Evolutionary conservation across 2,113 vertebrate genomes (phyloP).

Genomic region (Bombycilla garrulus): DNA sequence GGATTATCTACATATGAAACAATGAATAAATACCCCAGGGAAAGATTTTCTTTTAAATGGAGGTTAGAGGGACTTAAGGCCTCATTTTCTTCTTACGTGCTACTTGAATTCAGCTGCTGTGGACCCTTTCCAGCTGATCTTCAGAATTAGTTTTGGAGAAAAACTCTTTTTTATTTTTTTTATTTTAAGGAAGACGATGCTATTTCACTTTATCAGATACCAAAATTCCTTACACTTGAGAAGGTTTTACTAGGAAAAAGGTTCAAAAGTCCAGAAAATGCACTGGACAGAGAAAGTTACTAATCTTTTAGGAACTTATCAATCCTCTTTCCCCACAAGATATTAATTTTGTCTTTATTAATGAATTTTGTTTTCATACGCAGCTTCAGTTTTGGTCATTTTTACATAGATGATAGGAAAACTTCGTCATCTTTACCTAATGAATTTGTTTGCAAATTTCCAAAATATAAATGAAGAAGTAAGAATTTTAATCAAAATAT

Average conservation of each 20-base stretch:
- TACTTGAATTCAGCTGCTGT: neutral
- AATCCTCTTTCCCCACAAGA: neutral
- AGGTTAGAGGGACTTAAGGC: neutral
- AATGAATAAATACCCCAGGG: neutral
- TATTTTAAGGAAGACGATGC: neutral
- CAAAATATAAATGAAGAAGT: neutral
- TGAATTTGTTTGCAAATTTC: neutral
- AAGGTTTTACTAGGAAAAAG: neutral
- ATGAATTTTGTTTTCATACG: neutral
- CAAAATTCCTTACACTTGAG: neutral
- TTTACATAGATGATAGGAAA: neutral
- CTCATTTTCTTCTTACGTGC: neutral
- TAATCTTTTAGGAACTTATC: neutral
- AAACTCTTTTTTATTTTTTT: neutral
- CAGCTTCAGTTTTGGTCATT: neutral
- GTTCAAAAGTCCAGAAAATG: neutral
- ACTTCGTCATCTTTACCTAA: neutral
- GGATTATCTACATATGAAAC: slow-evolving; percentile 34
- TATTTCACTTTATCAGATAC: neutral
- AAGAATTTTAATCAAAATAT: neutral
- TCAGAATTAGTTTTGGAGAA: neutral
- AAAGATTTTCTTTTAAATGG: neutral
- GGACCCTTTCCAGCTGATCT: neutral
- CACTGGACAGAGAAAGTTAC: neutral
- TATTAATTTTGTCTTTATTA: neutral